Percentiles rank a stretch among this genome's conserved stretches.
Conservation (phyloP, 2,113 vertebrate species). For the Meriones unguiculatus region DNA sequence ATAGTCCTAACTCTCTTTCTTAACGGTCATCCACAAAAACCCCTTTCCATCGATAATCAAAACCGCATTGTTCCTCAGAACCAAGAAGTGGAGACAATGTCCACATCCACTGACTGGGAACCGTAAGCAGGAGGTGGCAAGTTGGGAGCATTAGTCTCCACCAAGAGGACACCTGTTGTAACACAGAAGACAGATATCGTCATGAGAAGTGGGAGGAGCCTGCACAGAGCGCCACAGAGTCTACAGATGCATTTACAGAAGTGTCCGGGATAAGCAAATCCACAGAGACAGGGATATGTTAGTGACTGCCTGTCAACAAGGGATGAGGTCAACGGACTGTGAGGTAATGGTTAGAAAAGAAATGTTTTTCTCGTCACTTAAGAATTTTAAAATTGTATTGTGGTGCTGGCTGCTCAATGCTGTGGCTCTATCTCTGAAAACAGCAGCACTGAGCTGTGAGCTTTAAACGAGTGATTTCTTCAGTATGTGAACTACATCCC, state of each 20-base stretch:
- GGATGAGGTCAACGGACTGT: accelerated
- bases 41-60: accelerated
- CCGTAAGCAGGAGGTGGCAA: not conserved
- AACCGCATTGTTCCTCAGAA: not conserved
- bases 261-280: not conserved
- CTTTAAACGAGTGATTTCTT: not conserved
- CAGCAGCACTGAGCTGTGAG: not conserved
- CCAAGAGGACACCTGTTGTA: not conserved
- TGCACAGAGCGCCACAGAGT: not conserved
- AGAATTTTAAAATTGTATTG: conserved; percentile 19
- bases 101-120: not conserved
- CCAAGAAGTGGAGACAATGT: not conserved
- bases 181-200: not conserved
- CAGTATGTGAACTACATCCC: not conserved
- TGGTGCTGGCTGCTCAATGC: not conserved
- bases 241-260: accelerated
- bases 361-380: not conserved
- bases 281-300: not conserved
- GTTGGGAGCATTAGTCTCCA: not conserved
- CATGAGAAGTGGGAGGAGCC: not conserved
- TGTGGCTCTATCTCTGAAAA: not conserved
- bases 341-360: not conserved
- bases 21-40: not conserved
- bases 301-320: too few relatives aligned
- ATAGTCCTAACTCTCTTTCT: not conserved